A percentile compares a stretch with the other conserved stretches of the same genome.
Conservation (phyloP, 2,888 invertebrate species). For the Drosophila recens region DNA sequence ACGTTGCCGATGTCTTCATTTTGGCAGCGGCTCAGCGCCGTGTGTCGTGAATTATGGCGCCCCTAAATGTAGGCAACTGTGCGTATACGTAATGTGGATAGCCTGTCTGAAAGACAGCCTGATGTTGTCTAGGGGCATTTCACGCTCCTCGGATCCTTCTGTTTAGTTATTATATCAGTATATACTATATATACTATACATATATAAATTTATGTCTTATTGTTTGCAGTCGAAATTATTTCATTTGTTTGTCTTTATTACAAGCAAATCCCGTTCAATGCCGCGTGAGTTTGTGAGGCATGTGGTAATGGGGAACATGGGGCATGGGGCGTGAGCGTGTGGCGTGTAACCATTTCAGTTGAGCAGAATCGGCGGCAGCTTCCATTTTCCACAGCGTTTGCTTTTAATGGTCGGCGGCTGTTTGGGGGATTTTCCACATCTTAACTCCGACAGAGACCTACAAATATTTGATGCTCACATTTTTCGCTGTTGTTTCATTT, state of each 20-base stretch:
- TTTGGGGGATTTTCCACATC: slow-evolving; percentile 78
- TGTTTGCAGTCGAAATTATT: slow-evolving; percentile 81
- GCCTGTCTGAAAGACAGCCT: slow-evolving; percentile 29
- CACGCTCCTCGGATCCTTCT: slow-evolving; percentile 46
- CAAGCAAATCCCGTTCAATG: slow-evolving; percentile 74
- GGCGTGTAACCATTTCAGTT: slow-evolving; percentile 41
- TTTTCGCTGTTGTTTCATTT: slow-evolving; percentile 64
- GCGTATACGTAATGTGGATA: slow-evolving; percentile 76
- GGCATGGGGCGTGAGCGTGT: slow-evolving; percentile 1
- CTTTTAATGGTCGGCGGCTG: slow-evolving; percentile 73
- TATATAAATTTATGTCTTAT: slow-evolving; percentile 82
- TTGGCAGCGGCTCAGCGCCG: slow-evolving; percentile 67
- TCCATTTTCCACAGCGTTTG: slow-evolving; percentile 77
- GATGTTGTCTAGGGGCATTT: slow-evolving; percentile 46
- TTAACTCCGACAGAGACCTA: slow-evolving; percentile 77
- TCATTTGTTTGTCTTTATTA: slow-evolving; percentile 82
- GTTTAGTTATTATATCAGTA: slow-evolving; percentile 37
- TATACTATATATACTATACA: slow-evolving; percentile 45
- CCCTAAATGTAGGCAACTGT: slow-evolving; percentile 65
- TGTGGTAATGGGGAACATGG: background rate
- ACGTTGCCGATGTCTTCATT: slow-evolving; percentile 79
- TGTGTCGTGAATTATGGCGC: slow-evolving; percentile 78
- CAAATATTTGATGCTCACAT: slow-evolving; percentile 78
- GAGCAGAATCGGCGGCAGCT: slow-evolving; percentile 33
- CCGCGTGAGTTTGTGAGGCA: slow-evolving; percentile 36